These are phyloP conservation scores for Volucella inanis DNA, from an alignment of 2,888 invertebrate species.

Conservation along the genomic window DNA sequence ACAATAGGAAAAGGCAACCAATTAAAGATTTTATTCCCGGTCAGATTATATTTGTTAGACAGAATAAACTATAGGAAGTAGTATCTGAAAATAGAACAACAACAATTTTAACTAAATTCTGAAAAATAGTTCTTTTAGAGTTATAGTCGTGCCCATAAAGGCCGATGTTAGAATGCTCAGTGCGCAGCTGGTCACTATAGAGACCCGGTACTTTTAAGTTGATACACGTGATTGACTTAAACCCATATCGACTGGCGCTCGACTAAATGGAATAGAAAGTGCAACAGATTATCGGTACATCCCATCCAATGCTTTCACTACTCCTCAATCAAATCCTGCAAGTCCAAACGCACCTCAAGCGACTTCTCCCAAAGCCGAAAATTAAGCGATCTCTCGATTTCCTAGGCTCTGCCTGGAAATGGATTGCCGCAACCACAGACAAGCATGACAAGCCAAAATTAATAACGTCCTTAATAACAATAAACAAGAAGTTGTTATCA, in stretches of 20 bases:
- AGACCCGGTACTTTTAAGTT: conserved; percentile 9
- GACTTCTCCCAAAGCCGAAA: no score
- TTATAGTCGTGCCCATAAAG: no score
- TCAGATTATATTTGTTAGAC: conserved; percentile 47
- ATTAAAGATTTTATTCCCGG: conserved; percentile 52
- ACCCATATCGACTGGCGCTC: not conserved
- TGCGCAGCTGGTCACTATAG: no score
- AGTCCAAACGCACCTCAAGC: no score
- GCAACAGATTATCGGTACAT: not conserved
- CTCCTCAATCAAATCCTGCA: not conserved
- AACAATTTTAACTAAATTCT: no score
- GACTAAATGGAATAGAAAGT: not conserved
- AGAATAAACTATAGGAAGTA: conserved; percentile 48
- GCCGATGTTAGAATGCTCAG: no score
- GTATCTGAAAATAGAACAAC: conserved; percentile 21
- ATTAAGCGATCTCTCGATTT: not conserved
- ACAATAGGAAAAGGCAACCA: conserved; percentile 58
- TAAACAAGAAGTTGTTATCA: conserved; percentile 43
- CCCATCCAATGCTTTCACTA: conserved; percentile 11
- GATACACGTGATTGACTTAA: conserved; percentile 44
- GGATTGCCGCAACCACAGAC: conserved; percentile 42
- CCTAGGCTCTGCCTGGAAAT: conserved; percentile 45
- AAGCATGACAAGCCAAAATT: conserved; percentile 39
- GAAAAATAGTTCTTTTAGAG: no score
- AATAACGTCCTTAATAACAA: conserved; percentile 13